phyloP scores from a whole-genome alignment of 2,888 invertebrate species.

The Leucophenga maculata region DNA sequence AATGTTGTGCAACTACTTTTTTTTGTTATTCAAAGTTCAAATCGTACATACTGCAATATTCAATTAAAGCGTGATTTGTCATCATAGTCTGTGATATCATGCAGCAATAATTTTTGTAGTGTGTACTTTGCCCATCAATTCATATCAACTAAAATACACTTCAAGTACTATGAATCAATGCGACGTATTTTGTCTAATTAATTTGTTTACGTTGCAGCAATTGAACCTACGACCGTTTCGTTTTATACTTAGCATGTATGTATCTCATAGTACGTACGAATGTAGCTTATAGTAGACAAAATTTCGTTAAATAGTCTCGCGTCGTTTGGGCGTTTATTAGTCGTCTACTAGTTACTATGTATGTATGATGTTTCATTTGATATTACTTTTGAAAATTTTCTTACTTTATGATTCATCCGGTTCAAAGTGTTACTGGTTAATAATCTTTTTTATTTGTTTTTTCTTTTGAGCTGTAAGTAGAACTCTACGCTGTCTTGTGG shows the following conservation, averaged over 20 bases:
- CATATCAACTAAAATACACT: constrained; percentile 4
- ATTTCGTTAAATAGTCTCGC: constrained; percentile 22
- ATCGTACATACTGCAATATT: background rate
- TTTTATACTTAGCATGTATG: background rate
- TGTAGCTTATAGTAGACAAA: background rate
- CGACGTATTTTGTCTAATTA: constrained; percentile 46
- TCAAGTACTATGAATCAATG: constrained; percentile 56
- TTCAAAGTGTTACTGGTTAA: constrained; percentile 15
- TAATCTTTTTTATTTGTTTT: background rate
- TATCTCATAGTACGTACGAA: background rate
- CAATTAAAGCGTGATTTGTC: constrained; percentile 46
- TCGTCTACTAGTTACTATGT: constrained; percentile 28
- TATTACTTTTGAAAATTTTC: constrained; percentile 48
- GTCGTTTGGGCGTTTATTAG: constrained; percentile 41
- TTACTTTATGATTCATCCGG: constrained; percentile 59
- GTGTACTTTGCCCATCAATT: background rate
- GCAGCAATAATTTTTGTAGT: background rate
- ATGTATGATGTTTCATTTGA: background rate
- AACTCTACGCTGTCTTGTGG: constrained; percentile 40
- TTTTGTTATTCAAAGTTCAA: background rate
- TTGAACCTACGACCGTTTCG: constrained; percentile 33
- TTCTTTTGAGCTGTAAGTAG: background rate
- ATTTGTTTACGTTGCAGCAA: constrained; percentile 49
- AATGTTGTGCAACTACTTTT: background rate
- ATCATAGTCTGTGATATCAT: constrained; percentile 19